A percentile compares a stretch with the other conserved stretches of the same genome.
Evolutionary conservation across 2,797 vertebrate genomes (phyloP).

Genomic region (Etheostoma nigrum): DNA sequence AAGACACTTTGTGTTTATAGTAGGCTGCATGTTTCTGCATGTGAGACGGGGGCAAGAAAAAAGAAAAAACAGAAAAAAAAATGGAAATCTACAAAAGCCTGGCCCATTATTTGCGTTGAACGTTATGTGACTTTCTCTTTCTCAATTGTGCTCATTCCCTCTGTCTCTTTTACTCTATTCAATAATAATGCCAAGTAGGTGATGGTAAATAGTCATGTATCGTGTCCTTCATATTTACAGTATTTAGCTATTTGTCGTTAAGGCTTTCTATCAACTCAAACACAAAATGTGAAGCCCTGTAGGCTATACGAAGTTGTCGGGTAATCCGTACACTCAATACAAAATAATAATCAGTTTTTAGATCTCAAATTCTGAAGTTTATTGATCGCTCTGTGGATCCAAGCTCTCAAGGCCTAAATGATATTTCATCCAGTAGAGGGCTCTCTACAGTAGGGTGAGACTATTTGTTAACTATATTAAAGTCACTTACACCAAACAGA

Average conservation of each 20-base stretch:
- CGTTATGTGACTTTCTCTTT: neutral
- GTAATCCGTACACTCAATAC: neutral
- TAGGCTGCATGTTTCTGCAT: neutral
- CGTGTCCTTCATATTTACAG: neutral
- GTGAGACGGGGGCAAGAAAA: neutral
- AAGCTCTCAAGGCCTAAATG: neutral
- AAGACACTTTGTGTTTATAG: neutral
- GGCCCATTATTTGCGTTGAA: neutral
- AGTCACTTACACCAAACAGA: neutral
- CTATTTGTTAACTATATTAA: neutral
- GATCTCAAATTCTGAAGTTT: neutral
- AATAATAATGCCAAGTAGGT: too few species aligned
- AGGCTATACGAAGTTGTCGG: neutral
- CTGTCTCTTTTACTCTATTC: neutral
- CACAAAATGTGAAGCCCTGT: neutral
- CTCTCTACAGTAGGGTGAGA: constrained; percentile 45
- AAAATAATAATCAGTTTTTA: neutral
- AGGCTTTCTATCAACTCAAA: neutral
- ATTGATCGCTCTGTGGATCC: neutral
- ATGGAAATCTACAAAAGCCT: neutral
- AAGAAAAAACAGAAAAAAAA: neutral
- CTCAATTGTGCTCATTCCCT: neutral
- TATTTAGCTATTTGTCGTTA: neutral
- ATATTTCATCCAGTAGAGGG: constrained; percentile 68
- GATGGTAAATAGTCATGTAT: neutral